Base-by-base conservation (phyloP, 2,888 invertebrate species). In the Rotaria socialis region DNA sequence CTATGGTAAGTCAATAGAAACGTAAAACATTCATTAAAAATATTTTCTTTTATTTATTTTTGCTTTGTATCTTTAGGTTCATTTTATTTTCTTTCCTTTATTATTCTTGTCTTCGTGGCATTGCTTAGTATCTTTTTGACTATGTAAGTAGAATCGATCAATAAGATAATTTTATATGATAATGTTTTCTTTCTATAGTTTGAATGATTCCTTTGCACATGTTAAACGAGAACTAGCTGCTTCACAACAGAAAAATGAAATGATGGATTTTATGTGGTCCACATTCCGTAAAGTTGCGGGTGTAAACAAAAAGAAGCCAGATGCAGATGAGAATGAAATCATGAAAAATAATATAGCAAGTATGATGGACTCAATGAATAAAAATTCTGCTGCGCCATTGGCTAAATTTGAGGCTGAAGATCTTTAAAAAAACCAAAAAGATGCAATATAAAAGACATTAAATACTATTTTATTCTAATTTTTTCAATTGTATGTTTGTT, bases 191-290 rank as follows among this genome's bases (percentile, higher is more conserved):
- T 67, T 67, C 19, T 7, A 16, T 67, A 67, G 67, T 80, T 80
- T 80, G 47, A 80, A 80, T n/a, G 80, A 80, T 47, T 80, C 80
- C 14, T 80, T 80, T 47, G 80, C 80, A 10, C 80, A 80, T 47
- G 47, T 80, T 80, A 80, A 80, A 80, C 47, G 47, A n/a, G 80
- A 80, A 80, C n/a, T 80, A n/a, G 80, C 80, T 11, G 47, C 43
- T 47, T n/a, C 43, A 14, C 43, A 80, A 80, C 43, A 80, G 11
- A 80, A 24, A 24, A 80, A 80, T 47, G 80, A 43, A 4, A 80
- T 80, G 80, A 24, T 80, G 24, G 80, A 80, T 47, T 43, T 80
- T n/a, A 80, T 80, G 80, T 80, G 80, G 80, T 80, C 80, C 8
- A 19, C 80, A 47, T 80, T 80, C 19, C 43, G 47, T 3, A 80